Conservation (phyloP, 1,140 invertebrate genomes). For the Drosophila quadrilineata region DNA sequence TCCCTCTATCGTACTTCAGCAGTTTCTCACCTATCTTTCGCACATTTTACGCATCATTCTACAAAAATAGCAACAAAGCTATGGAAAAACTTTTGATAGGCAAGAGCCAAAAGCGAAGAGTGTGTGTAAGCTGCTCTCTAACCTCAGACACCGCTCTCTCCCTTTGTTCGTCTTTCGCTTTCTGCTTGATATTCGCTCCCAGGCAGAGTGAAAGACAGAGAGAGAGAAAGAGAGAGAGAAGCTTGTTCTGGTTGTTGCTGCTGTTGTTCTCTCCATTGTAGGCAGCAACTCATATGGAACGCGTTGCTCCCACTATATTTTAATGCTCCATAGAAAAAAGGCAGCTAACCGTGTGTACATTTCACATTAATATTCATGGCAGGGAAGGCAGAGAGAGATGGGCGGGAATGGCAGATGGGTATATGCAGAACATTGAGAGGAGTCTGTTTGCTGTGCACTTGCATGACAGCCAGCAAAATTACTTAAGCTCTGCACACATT, state of each 20-base stretch:
- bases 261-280: slow-evolving; percentile 44
- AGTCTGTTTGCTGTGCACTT: slow-evolving; percentile 69
- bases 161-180: too few species aligned
- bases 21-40: slow-evolving; percentile 61
- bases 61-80: slow-evolving; percentile 37
- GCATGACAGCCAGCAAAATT: slow-evolving; percentile 70
- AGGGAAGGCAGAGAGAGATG: slow-evolving; percentile 3
- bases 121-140: not conserved
- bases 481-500: slow-evolving; percentile 52
- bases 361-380: slow-evolving; percentile 77
- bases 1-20: not conserved
- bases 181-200: too few species aligned
- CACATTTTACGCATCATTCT: slow-evolving; percentile 71
- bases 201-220: too few species aligned
- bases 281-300: slow-evolving; percentile 74
- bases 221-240: too few species aligned
- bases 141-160: not conserved
- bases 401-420: not conserved
- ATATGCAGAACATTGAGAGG: not conserved
- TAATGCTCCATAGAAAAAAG: slow-evolving; percentile 72
- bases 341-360: slow-evolving; percentile 76
- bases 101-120: slow-evolving; percentile 6
- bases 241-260: slow-evolving; percentile 5
- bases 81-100: slow-evolving; percentile 71
- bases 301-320: slow-evolving; percentile 74